Evolutionary conservation across 1,140 invertebrate genomes (phyloP).

Genomic region (Brachionus koreanus): DNA sequence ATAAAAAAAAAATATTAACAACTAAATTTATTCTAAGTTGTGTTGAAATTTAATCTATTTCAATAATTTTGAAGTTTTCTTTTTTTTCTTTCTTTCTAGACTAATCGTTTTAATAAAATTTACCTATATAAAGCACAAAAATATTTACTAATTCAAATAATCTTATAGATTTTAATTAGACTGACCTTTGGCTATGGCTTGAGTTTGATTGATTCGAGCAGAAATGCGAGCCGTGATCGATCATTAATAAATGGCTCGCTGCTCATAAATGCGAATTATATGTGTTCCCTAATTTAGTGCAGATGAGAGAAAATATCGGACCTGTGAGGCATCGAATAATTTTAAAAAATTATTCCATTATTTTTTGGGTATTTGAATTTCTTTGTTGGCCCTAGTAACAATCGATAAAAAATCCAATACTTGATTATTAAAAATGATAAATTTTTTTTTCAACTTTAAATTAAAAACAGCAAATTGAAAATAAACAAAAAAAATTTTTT

Average conservation of each 20-base stretch:
- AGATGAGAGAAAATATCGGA: too few relatives aligned
- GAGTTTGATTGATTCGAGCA: neutral
- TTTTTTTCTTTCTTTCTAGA: neutral
- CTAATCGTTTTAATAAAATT: neutral
- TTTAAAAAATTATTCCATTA: neutral
- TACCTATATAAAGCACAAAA: neutral
- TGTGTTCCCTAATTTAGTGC: neutral
- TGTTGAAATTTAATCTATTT: slow-evolving; percentile 10
- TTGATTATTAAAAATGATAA: too few relatives aligned
- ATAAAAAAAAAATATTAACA: neutral
- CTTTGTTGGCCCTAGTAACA: neutral
- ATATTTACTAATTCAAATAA: neutral
- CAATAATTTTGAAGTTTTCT: neutral
- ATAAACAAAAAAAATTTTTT: too few relatives aligned
- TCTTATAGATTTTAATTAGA: neutral
- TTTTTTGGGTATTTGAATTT: too few relatives aligned
- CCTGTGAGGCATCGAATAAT: neutral
- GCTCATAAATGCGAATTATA: neutral
- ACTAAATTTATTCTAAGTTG: neutral
- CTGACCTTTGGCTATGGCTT: neutral
- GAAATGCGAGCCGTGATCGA: neutral
- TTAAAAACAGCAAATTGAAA: too few relatives aligned
- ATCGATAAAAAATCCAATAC: neutral
- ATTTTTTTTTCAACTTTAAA: too few relatives aligned
- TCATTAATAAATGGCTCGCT: neutral